These are phyloP conservation scores for Cyanoderma ruficeps DNA, from an alignment of 2,113 vertebrate genomes.

Conservation along the genomic window DNA sequence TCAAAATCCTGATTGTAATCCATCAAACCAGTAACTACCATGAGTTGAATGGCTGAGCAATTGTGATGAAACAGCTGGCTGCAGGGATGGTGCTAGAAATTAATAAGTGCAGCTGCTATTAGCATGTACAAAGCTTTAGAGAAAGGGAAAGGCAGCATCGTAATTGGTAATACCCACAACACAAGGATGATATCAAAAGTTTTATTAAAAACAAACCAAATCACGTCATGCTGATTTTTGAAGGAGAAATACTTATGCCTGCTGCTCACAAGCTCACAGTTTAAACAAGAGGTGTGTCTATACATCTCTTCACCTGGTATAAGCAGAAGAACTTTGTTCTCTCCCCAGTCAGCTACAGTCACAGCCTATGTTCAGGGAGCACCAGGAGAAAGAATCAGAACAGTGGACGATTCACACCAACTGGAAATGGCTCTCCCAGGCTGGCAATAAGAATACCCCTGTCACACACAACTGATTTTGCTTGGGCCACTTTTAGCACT, in stretches of 20 bases:
- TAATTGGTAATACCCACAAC: background rate
- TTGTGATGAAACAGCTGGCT: constrained; percentile 11
- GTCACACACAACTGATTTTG: background rate
- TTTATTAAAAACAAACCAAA: background rate
- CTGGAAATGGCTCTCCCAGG: background rate
- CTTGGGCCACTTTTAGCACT: background rate
- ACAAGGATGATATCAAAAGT: background rate
- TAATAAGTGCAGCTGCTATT: background rate
- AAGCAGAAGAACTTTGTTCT: background rate
- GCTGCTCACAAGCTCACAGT: background rate
- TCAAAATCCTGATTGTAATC: constrained; percentile 22
- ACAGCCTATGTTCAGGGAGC: background rate
- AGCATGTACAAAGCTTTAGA: background rate
- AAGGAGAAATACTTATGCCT: background rate
- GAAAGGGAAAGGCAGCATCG: background rate
- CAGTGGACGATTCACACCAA: background rate
- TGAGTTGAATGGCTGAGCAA: background rate
- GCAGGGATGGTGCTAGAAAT: background rate
- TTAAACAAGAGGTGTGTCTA: background rate
- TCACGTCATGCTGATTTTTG: background rate
- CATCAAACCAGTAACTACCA: constrained; percentile 6
- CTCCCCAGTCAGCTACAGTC: background rate
- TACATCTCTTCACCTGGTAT: background rate
- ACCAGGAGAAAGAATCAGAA: background rate
- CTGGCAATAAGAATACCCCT: background rate